phyloP scores from a whole-genome alignment of 2,113 vertebrate genomes.

The Poeciliopsis retropinna region DNA sequence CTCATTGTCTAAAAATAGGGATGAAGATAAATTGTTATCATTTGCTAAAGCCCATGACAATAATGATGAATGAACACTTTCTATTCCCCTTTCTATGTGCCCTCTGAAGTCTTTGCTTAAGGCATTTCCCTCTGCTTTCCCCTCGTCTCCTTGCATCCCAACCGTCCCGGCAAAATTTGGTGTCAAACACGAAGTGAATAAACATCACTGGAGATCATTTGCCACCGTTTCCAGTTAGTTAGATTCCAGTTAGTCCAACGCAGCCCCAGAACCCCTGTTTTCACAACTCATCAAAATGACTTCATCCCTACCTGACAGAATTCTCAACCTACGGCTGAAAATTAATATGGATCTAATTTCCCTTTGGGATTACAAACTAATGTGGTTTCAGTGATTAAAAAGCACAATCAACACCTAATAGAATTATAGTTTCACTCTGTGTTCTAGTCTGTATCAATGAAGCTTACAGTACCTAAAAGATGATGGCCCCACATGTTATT shows the following conservation, averaged over 20 bases:
- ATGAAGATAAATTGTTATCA: slow-evolving; percentile 99
- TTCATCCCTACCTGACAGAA: too few relatives aligned
- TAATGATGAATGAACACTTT: slow-evolving; percentile 99
- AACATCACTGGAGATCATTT: slow-evolving; percentile 76
- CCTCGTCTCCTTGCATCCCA: slow-evolving; percentile 28
- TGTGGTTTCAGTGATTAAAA: too few relatives aligned
- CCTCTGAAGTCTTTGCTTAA: slow-evolving; percentile 99
- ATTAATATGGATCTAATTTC: not conserved
- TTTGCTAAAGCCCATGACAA: slow-evolving; percentile 99
- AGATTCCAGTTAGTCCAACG: not conserved
- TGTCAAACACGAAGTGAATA: slow-evolving; percentile 87
- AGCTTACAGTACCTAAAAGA: too few relatives aligned
- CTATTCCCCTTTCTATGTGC: slow-evolving; percentile 83
- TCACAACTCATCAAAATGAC: not conserved
- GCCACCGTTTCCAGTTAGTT: not conserved
- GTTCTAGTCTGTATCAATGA: too few relatives aligned
- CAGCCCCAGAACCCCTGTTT: not conserved
- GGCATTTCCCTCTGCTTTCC: slow-evolving; percentile 82
- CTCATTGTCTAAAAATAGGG: slow-evolving; percentile 99
- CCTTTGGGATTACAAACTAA: too few relatives aligned
- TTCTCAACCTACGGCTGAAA: not conserved
- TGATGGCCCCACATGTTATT: too few relatives aligned
- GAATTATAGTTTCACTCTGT: too few relatives aligned
- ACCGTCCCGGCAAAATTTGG: slow-evolving; percentile 76
- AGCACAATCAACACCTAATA: too few relatives aligned